phyloP scores from a whole-genome alignment of 1,140 invertebrate genomes.

The Hypothenemus hampei region DNA sequence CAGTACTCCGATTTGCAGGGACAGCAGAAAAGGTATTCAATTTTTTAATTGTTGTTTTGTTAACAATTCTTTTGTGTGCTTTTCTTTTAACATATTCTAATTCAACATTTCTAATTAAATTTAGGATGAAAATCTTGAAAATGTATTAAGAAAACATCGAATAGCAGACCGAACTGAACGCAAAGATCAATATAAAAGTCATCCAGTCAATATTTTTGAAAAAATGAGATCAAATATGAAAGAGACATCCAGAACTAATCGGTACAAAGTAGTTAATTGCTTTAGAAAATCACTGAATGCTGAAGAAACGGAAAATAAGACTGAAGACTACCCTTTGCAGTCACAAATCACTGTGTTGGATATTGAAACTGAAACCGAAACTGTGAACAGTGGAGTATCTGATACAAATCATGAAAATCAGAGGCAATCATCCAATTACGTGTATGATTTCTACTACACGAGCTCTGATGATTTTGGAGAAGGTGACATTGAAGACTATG shows the following conservation, averaged over 20 bases:
- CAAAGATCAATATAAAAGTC: slow-evolving; percentile 44
- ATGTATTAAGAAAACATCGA: slow-evolving; percentile 42
- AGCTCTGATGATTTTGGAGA: slow-evolving; percentile 51
- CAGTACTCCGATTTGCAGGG: slow-evolving; percentile 54
- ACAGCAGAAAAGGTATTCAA: slow-evolving; percentile 48
- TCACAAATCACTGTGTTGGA: slow-evolving; percentile 42
- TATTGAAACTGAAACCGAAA: slow-evolving; percentile 41
- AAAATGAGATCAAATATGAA: slow-evolving; percentile 48
- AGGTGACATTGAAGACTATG: slow-evolving; percentile 49
- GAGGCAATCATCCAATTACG: slow-evolving; percentile 46
- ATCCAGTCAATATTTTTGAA: slow-evolving; percentile 45
- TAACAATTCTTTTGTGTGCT: background rate
- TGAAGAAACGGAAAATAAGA: slow-evolving; percentile 16
- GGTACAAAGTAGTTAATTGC: slow-evolving; percentile 51
- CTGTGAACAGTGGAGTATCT: background rate
- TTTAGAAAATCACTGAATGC: slow-evolving; percentile 29
- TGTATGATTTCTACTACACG: slow-evolving; percentile 53
- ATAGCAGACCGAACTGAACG: slow-evolving; percentile 34
- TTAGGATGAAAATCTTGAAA: slow-evolving; percentile 45
- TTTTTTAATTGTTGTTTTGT: background rate
- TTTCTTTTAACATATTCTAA: background rate
- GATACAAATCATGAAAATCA: slow-evolving; percentile 10
- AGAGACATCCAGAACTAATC: slow-evolving; percentile 44
- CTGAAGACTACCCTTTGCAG: slow-evolving; percentile 3
- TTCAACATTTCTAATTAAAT: slow-evolving; percentile 11